Evolutionary conservation across 2,113 vertebrate genomes (phyloP).

Genomic region (Xerus inauris): DNA sequence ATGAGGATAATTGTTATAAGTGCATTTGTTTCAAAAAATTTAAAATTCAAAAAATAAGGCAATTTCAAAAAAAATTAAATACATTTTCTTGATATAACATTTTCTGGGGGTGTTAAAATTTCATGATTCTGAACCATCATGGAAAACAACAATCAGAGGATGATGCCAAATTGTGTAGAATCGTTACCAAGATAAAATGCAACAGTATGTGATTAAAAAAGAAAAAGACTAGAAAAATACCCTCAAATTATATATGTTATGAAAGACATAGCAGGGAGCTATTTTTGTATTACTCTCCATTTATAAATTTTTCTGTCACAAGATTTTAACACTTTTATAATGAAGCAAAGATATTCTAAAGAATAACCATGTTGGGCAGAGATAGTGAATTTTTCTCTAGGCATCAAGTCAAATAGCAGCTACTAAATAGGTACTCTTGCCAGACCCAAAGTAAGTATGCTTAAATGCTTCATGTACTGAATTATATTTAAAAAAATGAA

Average conservation of each 20-base stretch:
- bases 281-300: constrained; percentile 26
- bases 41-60: not conserved
- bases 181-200: not conserved
- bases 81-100: not conserved
- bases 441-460: not conserved
- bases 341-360: constrained; percentile 39
- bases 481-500: not conserved
- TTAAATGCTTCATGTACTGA: not conserved
- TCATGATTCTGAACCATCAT: not conserved
- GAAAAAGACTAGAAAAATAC: not conserved
- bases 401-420: not conserved
- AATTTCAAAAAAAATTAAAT: not conserved
- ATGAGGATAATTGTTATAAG: not conserved
- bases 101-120: not conserved
- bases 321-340: constrained; percentile 28
- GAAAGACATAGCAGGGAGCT: not conserved
- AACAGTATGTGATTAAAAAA: not conserved
- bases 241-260: not conserved
- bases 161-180: not conserved
- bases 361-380: not conserved
- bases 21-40: not conserved
- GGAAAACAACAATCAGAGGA: not conserved
- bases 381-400: not conserved
- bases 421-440: not conserved
- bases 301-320: constrained; percentile 32